Conservation (phyloP, 2,888 invertebrate genomes). For the Diploptera punctata region DNA sequence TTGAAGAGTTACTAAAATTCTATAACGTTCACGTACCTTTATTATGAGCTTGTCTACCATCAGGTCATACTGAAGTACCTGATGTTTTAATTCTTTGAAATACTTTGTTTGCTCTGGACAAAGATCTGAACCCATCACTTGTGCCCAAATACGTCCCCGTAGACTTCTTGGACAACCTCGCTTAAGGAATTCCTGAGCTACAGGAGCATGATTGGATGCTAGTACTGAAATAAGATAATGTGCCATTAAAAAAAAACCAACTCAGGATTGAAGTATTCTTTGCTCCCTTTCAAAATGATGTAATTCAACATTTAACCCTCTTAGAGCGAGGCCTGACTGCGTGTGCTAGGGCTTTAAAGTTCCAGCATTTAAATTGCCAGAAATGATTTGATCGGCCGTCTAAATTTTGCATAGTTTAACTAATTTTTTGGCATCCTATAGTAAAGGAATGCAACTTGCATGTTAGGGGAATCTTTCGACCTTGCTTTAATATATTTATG, state of each 20-base stretch:
- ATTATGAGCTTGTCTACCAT: constrained; percentile 94
- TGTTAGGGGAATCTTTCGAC: no score
- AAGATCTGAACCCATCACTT: constrained; percentile 69
- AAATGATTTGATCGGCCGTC: no score
- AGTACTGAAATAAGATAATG: constrained; percentile 68
- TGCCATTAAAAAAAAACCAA: background rate
- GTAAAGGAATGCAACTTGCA: no score
- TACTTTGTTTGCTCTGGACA: constrained; percentile 68
- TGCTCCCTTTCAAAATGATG: background rate
- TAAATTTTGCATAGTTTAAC: no score
- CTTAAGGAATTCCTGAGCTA: constrained; percentile 90
- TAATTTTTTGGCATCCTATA: no score
- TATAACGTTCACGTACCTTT: no score
- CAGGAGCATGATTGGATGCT: constrained; percentile 80
- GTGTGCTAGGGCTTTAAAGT: no score
- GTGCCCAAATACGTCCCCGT: constrained; percentile 84
- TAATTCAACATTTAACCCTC: background rate
- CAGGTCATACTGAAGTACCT: constrained; percentile 86
- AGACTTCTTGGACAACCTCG: constrained; percentile 82
- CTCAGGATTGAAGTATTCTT: no score
- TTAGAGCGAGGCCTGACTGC: no score
- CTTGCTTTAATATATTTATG: no score
- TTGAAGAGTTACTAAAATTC: no score
- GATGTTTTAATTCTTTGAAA: constrained; percentile 80
- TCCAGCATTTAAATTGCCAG: no score